These are phyloP conservation scores for Dasypolia templi DNA, from an alignment of 2,888 invertebrate genomes.

Conservation along the genomic window DNA sequence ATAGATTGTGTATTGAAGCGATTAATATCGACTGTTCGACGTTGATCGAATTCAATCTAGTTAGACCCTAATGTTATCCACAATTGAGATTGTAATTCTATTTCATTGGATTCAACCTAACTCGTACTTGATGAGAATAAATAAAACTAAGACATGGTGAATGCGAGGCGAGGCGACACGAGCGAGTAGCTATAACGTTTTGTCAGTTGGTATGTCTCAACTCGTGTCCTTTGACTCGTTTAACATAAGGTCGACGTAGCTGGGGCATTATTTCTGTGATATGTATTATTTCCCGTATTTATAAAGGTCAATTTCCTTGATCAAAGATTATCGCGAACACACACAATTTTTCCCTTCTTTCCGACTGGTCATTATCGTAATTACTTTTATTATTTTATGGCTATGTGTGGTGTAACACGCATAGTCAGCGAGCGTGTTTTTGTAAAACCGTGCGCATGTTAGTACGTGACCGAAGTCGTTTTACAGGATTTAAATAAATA, in stretches of 20 bases:
- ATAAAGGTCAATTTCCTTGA: neutral
- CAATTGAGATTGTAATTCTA: slow-evolving; percentile 33
- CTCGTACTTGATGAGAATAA: slow-evolving; percentile 29
- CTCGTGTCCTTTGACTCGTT: slow-evolving; percentile 24
- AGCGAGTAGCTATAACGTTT: slow-evolving; percentile 21
- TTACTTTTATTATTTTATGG: neutral
- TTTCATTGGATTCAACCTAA: slow-evolving; percentile 59
- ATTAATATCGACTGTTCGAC: neutral
- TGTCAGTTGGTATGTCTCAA: slow-evolving; percentile 49
- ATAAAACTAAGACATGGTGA: slow-evolving; percentile 12
- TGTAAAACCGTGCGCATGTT: neutral
- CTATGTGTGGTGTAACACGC: too few relatives aligned
- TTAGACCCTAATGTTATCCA: neutral
- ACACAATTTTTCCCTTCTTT: neutral
- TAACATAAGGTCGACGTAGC: slow-evolving; percentile 20
- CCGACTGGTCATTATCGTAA: neutral
- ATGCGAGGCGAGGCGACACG: slow-evolving; percentile 16
- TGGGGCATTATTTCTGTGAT: neutral
- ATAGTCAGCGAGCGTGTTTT: neutral
- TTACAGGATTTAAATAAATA: too few relatives aligned
- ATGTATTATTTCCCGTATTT: neutral
- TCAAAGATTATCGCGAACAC: neutral
- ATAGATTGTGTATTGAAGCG: too few relatives aligned
- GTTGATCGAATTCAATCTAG: neutral
- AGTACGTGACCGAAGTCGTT: neutral